phyloP scores from a whole-genome alignment of 2,888 invertebrate genomes.

The Toxonevra muliebris region DNA sequence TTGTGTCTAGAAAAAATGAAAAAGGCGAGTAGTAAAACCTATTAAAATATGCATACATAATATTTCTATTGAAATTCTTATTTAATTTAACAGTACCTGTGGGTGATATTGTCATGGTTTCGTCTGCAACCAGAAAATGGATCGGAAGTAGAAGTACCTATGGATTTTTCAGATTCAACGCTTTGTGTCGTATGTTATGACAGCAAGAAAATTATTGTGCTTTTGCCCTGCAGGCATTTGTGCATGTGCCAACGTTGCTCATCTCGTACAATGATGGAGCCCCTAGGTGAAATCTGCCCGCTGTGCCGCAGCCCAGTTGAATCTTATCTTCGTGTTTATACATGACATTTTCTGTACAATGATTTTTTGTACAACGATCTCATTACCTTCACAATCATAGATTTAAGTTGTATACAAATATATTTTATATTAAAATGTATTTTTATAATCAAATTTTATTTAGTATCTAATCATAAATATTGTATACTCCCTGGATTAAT shows the following conservation, averaged over 20 bases:
- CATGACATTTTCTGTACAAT: conserved; percentile 8
- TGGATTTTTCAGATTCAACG: conserved; percentile 4
- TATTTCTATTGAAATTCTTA: too few relatives aligned
- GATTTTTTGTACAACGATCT: too few relatives aligned
- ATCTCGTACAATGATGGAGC: conserved; percentile 32
- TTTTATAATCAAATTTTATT: too few relatives aligned
- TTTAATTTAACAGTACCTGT: too few relatives aligned
- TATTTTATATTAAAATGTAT: neutral
- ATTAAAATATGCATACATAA: too few relatives aligned
- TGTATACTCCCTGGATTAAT: too few relatives aligned
- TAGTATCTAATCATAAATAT: too few relatives aligned
- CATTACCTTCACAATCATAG: conserved; percentile 12
- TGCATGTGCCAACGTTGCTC: conserved; percentile 48
- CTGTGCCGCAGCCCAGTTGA: conserved; percentile 42
- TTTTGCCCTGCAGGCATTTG: conserved; percentile 50
- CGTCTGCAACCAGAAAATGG: too few relatives aligned
- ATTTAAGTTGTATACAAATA: neutral
- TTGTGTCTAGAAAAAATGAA: too few relatives aligned
- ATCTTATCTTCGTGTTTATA: conserved; percentile 36
- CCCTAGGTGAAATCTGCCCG: conserved; percentile 40
- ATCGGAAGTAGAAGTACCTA: too few relatives aligned
- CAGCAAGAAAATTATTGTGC: conserved; percentile 44
- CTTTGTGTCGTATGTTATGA: conserved; percentile 48
- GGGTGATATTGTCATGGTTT: too few relatives aligned
- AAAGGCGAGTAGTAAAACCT: too few relatives aligned